Evolutionary conservation across 2,888 invertebrate genomes (phyloP).

Genomic region (Odontothrips loti): DNA sequence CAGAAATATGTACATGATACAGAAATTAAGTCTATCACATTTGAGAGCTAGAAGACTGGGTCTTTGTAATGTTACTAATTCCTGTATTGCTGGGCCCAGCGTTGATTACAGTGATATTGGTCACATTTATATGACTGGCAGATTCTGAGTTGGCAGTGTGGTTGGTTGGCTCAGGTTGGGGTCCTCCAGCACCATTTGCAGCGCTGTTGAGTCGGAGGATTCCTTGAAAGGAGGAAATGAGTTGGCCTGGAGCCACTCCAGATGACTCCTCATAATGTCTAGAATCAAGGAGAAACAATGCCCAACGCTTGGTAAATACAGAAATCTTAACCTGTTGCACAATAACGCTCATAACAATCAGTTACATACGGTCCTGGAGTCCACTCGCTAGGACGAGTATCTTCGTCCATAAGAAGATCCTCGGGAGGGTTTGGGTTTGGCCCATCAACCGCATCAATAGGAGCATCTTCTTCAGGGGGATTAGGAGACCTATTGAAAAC

Average conservation of each 20-base stretch:
- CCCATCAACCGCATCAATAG: not conserved
- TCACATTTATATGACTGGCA: not conserved
- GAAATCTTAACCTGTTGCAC: too few relatives aligned
- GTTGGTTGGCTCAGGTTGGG: not conserved
- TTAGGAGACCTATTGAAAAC: not conserved
- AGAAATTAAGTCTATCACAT: too few relatives aligned
- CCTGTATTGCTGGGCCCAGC: not conserved
- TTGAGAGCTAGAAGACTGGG: not conserved
- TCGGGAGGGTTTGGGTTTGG: not conserved
- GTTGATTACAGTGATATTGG: not conserved
- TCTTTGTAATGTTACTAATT: not conserved
- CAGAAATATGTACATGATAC: too few relatives aligned
- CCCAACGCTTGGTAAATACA: too few relatives aligned
- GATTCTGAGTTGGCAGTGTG: not conserved
- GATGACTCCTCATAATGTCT: too few relatives aligned
- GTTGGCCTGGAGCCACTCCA: too few relatives aligned
- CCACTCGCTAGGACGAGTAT: not conserved
- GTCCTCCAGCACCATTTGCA: not conserved
- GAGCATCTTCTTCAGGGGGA: not conserved
- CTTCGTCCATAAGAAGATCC: not conserved
- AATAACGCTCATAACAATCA: not conserved
- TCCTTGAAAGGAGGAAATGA: too few relatives aligned
- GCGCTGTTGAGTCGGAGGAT: too few relatives aligned
- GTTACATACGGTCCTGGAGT: not conserved
- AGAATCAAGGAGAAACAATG: too few relatives aligned